A percentile compares a stretch with the other conserved stretches of the same genome.
Conservation (phyloP, 2,113 vertebrate species). For the Tragelaphus buxtoni region DNA sequence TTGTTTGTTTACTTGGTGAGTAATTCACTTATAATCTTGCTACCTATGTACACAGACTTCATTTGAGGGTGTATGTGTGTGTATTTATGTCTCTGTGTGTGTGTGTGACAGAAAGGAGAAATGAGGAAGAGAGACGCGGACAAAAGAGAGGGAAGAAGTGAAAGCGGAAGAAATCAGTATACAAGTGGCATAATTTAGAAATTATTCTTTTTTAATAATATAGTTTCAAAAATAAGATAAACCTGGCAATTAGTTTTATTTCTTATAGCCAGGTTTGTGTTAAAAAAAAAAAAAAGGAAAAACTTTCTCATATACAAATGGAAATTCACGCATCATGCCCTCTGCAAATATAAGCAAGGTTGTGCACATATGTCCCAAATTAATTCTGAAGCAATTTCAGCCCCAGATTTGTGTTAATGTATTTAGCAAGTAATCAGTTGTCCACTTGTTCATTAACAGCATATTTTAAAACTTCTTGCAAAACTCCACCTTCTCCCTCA, state of each 20-base stretch:
- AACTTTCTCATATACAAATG: constrained; percentile 18
- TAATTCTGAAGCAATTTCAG: constrained; percentile 63
- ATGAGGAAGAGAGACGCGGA: neutral
- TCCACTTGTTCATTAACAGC: constrained; percentile 63
- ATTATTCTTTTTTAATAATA: neutral
- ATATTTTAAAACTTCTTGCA: constrained; percentile 59
- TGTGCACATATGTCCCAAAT: constrained; percentile 55
- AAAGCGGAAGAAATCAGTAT: neutral
- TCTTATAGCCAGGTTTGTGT: neutral
- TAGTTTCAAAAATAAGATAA: constrained; percentile 22
- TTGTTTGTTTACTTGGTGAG: neutral
- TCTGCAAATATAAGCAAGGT: constrained; percentile 28
- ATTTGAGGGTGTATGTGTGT: neutral
- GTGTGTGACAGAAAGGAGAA: neutral
- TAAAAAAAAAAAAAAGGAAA: constrained; percentile 1
- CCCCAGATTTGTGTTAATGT: constrained; percentile 59
- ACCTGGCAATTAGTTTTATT: neutral
- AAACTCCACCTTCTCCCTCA: neutral
- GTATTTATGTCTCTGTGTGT: neutral
- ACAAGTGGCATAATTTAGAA: neutral
- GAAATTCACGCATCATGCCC: neutral
- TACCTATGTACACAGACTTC: neutral
- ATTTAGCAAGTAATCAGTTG: constrained; percentile 64
- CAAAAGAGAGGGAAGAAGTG: neutral
- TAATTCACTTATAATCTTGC: neutral